Base-by-base conservation (phyloP, 2,888 invertebrate species). In the Ethmia dodecea region DNA sequence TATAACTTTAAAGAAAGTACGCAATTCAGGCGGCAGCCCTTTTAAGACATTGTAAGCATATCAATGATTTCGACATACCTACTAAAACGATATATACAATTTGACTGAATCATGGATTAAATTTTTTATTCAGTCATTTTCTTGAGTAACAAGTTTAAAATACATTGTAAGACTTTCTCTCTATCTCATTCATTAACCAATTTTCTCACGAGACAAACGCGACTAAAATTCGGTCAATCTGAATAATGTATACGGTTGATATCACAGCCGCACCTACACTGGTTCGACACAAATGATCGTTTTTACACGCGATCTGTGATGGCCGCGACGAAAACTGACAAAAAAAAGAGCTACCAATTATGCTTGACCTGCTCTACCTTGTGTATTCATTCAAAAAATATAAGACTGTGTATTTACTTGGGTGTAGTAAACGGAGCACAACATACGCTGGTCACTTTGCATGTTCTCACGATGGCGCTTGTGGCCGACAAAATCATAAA, bases 381-480 rank as follows among this genome's bases (percentile, higher is more conserved):
- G 35, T 43, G 41, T 45, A 47, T 52, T 44, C 42, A 45, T 42
- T 29, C 37, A 31, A 41, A 32, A 27, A 30, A 37, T 30, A 42
- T 35, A 39, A 14, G 41, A 38, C n/a, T n/a, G n/a, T 44, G 45
- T 42, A 33, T 38, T 35, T 42, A 33, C 38, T 35, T 44, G 42
- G 30, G 38, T 47, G 40, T 36, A 25, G 38, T 42, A 37, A 42
- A 38, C 50, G 32, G 53, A 43, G 55, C 43, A 60, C 67, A 64
- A 49, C 48, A 52, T 60, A 58, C 45, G 56, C 10, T 62, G 66
- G 58, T 61, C 43, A 49, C 49, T 50, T 47, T 50, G 49, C 52
- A 48, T 60, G 70, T 81, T 84, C 84, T 75, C 83, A 84, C 83
- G 84, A 63, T 64, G 83, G 83, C 80, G 83, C 80, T 76, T 71